These are phyloP conservation scores for Drosophila meridiana DNA, from an alignment of 2,888 invertebrate genomes.

Conservation along the genomic window DNA sequence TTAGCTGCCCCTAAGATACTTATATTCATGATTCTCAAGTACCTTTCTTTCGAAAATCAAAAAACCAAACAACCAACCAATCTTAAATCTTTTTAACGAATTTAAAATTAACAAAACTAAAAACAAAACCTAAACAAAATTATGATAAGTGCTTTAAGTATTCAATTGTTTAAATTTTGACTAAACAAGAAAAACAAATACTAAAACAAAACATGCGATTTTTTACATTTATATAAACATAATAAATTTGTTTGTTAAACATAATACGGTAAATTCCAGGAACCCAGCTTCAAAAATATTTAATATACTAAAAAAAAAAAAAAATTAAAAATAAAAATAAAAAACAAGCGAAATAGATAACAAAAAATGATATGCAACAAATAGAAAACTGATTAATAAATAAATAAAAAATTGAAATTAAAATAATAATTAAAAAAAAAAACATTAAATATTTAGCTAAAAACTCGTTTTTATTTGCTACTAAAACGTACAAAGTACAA, in stretches of 20 bases:
- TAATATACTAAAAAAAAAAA: constrained; percentile 25
- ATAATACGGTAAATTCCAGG: constrained; percentile 40
- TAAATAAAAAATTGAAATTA: constrained; percentile 47
- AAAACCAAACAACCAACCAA: constrained; percentile 35
- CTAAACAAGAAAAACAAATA: constrained; percentile 35
- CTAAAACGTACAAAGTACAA: constrained; percentile 71
- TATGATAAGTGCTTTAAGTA: constrained; percentile 75
- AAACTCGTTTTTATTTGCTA: constrained; percentile 62
- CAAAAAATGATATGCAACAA: constrained; percentile 35
- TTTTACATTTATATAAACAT: constrained; percentile 76
- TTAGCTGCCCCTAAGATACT: constrained; percentile 50
- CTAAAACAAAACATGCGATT: constrained; percentile 48
- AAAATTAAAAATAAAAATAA: constrained; percentile 41
- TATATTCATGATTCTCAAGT: constrained; percentile 68
- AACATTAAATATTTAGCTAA: constrained; percentile 21
- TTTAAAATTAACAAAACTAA: constrained; percentile 59
- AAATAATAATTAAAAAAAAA: constrained; percentile 24
- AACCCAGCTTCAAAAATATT: constrained; percentile 57
- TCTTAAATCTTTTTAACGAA: constrained; percentile 75
- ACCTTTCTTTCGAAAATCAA: constrained; percentile 63
- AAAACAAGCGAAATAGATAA: constrained; percentile 23
- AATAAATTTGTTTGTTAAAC: constrained; percentile 69
- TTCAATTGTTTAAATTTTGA: constrained; percentile 73
- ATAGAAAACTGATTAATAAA: constrained; percentile 64
- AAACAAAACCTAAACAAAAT: constrained; percentile 21